A percentile compares a stretch with the other conserved stretches of the same genome.
phyloP scores from a whole-genome alignment of 2,113 vertebrate genomes.

The Raja brachyura region DNA sequence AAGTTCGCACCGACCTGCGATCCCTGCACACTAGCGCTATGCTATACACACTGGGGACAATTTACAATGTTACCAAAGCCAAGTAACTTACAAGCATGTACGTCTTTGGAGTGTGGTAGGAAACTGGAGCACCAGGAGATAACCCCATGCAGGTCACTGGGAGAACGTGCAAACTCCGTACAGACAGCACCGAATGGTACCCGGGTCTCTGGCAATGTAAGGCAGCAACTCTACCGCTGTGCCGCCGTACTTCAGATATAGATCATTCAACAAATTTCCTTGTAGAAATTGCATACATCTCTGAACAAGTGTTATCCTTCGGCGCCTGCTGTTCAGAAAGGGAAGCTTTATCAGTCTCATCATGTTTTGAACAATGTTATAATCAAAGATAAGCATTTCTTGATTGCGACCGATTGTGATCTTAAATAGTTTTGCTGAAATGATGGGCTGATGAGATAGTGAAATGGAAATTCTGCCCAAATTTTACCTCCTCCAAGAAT shows the following conservation, averaged over 20 bases:
- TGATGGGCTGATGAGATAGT: neutral
- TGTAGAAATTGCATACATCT: neutral
- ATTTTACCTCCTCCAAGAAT: neutral
- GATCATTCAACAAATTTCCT: neutral
- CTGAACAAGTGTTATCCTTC: neutral
- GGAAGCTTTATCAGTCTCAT: neutral
- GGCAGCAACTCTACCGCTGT: too few relatives aligned
- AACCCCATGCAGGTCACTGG: too few relatives aligned
- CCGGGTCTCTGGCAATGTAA: too few relatives aligned
- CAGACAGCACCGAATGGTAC: too few relatives aligned
- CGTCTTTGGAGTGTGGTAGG: too few relatives aligned
- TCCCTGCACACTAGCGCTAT: too few relatives aligned
- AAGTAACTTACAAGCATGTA: too few relatives aligned
- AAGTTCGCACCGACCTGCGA: too few relatives aligned
- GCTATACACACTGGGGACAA: too few relatives aligned
- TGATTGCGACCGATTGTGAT: neutral
- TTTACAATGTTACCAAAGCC: too few relatives aligned
- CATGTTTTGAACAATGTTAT: neutral
- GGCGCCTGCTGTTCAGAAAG: neutral
- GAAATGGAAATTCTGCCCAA: neutral
- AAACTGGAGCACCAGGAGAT: too few relatives aligned
- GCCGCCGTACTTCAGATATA: neutral
- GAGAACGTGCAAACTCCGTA: too few relatives aligned
- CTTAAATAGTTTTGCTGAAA: neutral
- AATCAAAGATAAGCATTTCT: neutral